Conservation (phyloP, 2,797 vertebrate species). For the Rhinoraja longicauda region DNA sequence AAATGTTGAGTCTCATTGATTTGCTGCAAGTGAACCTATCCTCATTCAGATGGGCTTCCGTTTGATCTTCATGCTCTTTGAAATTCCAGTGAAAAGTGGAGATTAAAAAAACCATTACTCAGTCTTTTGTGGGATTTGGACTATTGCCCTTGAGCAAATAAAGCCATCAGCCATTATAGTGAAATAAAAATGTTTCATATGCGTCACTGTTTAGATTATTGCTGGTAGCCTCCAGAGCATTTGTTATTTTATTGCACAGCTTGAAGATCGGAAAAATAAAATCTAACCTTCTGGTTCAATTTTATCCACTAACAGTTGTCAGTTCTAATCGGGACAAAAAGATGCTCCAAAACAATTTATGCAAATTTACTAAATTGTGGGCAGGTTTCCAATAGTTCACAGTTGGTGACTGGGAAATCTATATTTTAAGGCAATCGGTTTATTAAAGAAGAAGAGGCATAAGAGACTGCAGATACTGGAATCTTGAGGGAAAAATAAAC, state of each 20-base stretch:
- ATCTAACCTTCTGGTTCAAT: background rate
- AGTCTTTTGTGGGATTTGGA: background rate
- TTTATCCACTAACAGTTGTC: background rate
- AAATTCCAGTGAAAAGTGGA: background rate
- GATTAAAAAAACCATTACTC: background rate
- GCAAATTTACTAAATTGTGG: background rate
- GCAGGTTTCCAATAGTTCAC: background rate
- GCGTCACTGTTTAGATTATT: background rate
- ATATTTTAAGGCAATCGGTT: background rate
- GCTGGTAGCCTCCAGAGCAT: background rate
- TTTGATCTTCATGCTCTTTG: background rate
- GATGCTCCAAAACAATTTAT: background rate
- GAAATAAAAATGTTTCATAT: background rate
- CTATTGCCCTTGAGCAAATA: background rate
- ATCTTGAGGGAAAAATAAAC: no score
- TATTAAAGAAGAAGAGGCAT: no score
- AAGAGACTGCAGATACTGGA: no score
- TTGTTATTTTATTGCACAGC: background rate
- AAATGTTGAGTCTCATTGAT: background rate
- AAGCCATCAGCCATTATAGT: background rate
- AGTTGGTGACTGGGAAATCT: background rate
- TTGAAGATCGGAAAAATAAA: background rate
- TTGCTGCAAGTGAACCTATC: background rate
- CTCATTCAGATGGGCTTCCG: background rate
- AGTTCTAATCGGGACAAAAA: background rate